Evolutionary conservation across 2,113 vertebrate species (phyloP), one percentile per base, ranked within the genome.

Genomic region (Leptobrachium leishanense): DNA sequence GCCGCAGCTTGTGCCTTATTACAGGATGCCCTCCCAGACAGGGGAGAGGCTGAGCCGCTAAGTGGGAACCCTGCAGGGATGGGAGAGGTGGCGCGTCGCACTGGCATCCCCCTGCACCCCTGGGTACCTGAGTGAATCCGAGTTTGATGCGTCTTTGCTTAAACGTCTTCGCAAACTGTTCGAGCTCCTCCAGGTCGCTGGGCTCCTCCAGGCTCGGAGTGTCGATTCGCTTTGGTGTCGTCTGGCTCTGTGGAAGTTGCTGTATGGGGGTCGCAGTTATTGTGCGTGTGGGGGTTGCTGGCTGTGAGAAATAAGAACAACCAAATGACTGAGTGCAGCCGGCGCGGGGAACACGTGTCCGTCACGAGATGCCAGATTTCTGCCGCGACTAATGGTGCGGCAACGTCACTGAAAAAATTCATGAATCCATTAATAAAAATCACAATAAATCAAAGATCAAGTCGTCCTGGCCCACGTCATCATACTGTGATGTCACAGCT

Each of bases 131-230:
- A 91, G 98, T 99, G 90, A 99, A 99, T 89, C 98, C 98, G 86
- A 99, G 95, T 93, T 99, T 99, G 91, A 99, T 99, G 84, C 97
- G 94, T 90, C 98, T 96, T 91, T 99, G 98, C 93, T 99, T 99
- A 91, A 99, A 99, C 86, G 97, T 98, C 93, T 99, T 99, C 88
- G 98, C 98, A 92, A 99, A 99, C 87, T 99, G 98, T 92, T 99
- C 98, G 84, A 99, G 93, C 90, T 98, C 97, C 93, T 99, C 98
- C 87, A 99, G 93, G 90, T 99, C 97, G 88, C 98, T 99, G 83
- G 98, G 98, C 91, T 99, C 98, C 92, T 99, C 98, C 90, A 99
- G 89, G 86, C 94, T 97, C 85, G 96, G 96, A 72, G 97, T 97
- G 84, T 98, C 98, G 31, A 98, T 92, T 89, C 96, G 95, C 92